Percentiles rank a stretch among this genome's conserved stretches.
Conservation (phyloP, 1,140 invertebrate genomes). For the Daktulosphaira vitifoliae region DNA sequence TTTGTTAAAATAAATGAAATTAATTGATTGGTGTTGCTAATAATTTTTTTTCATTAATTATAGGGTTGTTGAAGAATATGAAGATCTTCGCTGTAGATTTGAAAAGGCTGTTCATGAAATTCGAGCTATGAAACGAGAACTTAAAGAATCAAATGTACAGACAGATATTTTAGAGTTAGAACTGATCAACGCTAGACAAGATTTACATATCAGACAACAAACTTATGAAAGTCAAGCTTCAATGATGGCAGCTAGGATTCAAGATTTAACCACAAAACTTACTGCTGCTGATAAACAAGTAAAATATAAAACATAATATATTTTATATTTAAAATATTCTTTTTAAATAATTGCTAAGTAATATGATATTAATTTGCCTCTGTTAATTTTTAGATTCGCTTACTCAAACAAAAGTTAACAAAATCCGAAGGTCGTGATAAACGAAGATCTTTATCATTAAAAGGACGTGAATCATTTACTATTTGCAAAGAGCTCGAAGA, state of each 20-base stretch:
- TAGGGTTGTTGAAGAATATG: conserved; percentile 68
- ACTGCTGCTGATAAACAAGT: conserved; percentile 69
- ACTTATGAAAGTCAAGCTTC: conserved; percentile 64
- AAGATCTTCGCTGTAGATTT: conserved; percentile 63
- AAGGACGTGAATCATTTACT: conserved; percentile 66
- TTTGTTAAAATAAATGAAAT: conserved; percentile 37
- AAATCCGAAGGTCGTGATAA: conserved; percentile 69
- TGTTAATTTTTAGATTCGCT: conserved; percentile 49
- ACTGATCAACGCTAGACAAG: conserved; percentile 62
- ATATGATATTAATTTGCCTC: too few relatives aligned
- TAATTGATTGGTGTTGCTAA: neutral
- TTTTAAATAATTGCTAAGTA: neutral
- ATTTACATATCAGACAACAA: conserved; percentile 57
- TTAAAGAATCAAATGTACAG: conserved; percentile 67
- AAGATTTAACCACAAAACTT: conserved; percentile 74
- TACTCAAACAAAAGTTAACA: conserved; percentile 66
- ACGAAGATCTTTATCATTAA: conserved; percentile 67
- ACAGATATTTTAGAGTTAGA: conserved; percentile 70
- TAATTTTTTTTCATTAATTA: conserved; percentile 33
- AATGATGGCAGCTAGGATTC: conserved; percentile 71
- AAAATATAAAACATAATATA: neutral
- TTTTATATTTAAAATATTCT: neutral
- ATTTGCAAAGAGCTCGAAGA: conserved; percentile 73
- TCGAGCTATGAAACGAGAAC: conserved; percentile 66
- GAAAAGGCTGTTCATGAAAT: conserved; percentile 76